Evolutionary conservation across 2,888 invertebrate species (phyloP), one percentile per base, ranked within the genome.

Genomic region (Lithosia quadra): DNA sequence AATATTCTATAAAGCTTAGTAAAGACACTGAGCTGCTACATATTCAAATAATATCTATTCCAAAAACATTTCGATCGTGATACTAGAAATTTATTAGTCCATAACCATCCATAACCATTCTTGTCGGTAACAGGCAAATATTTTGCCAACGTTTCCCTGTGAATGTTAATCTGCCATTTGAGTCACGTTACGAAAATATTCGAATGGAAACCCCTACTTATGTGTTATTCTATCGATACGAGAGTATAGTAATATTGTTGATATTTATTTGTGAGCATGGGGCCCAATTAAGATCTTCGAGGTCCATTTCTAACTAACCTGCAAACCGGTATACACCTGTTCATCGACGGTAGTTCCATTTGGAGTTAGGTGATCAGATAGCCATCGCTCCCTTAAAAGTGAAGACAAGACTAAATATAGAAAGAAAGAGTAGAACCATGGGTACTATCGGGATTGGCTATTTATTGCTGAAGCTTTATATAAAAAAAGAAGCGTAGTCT

Each of bases 41-140:
- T 66, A 77, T 77, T 78, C 70, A 73, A 71, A 72, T 74, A 69
- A 67, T 69, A 71, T 72, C 62, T 65, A 64, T 69, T 71, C 7
- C 49, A n/a, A 67, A 70, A 74, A 68, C n/a, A 69, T 79, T 70
- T 61, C 15, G 34, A 70, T 61, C 65, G 56, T 33, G 70, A 71
- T 79, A 74, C 53, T 66, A 64, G 58, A 18, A 63, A 72, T 78
- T 72, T 77, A 73, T 71, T 75, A 53, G 62, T 61, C 62, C 8
- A 61, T 63, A 63, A 63, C 56, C 60, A 18, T 61, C 62, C 8
- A 61, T 63, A 63, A 63, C 56, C 60, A 18, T 55, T 68, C 60
- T 59, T 63, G 7, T 49, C 15, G 18, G 24, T 21, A 69, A 72
- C 49, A 69, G 33, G 0, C 1, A 4, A 70, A 72, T 67, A 79